Evolutionary conservation across 2,888 invertebrate genomes (phyloP), one percentile per base, ranked within the genome.

Genomic region (Caenorhabditis angaria): DNA sequence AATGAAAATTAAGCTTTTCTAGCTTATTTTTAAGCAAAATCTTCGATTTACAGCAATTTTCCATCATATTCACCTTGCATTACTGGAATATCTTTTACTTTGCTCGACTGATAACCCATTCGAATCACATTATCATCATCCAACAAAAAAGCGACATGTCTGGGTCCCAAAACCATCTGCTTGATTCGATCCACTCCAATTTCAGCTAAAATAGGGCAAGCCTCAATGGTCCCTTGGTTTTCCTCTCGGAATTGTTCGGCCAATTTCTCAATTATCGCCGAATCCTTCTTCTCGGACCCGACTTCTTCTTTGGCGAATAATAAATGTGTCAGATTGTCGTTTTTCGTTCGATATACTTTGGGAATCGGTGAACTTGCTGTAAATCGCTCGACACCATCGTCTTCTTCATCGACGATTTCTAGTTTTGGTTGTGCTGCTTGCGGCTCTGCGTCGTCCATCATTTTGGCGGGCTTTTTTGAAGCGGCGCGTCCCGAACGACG

Each of bases 121-220:
- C 71, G 32, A 29, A 63, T 58, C 0, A 71, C 71, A 51, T 20
- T 57, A 18, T 51, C 47, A 35, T 82, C 83, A 35, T 77, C 64
- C 1, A 83, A 61, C 56, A 83, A 56, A 22, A 83, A 66, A 18
- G 77, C 84, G 25, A 84, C 56, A 41, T 82, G 73, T 20, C 65
- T 74, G 5, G 82, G 78, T 1, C 83, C 83, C n/a, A 83, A 71
- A 27, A 78, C 82, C 25, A 83, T 69, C 62, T 83, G 81, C 53
- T 63, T 63, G 63, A 83, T 78, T 0, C 59, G 53, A 18, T 77
- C 41, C n/a, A 60, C 61, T n/a, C 65, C 65, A 5, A 72, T 35
- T 1, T 53, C 14, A 10, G 55, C 55, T 3, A 73, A 29, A 2
- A 63, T 54, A 10, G 8, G 29, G 22, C 55, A 69, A 0, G 56